A percentile compares a stretch with the other conserved stretches of the same genome.
phyloP scores from a whole-genome alignment of 2,113 vertebrate species.

The Bostrychus sinensis region DNA sequence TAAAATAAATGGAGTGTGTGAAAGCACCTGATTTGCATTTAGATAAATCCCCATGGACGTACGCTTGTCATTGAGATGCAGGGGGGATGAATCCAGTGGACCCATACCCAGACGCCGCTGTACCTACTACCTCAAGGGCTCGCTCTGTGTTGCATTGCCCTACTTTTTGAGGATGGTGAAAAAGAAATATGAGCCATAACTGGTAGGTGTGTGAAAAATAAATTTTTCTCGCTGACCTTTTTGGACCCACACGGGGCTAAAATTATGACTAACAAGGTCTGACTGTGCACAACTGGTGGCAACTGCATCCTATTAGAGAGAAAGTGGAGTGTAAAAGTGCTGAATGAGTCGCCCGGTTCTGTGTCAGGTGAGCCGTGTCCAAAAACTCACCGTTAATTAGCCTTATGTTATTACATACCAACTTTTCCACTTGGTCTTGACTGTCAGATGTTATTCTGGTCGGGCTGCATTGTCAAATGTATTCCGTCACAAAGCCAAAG shows the following conservation, averaged over 20 bases:
- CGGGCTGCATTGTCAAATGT: slow-evolving; percentile 21
- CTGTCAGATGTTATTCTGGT: slow-evolving; percentile 22
- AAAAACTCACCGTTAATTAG: slow-evolving; percentile 33
- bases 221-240: slow-evolving; percentile 43
- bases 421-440: slow-evolving; percentile 3
- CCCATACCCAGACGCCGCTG: slow-evolving; percentile 31
- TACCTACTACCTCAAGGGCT: slow-evolving; percentile 45
- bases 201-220: slow-evolving; percentile 40
- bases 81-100: slow-evolving; percentile 43
- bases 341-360: slow-evolving; percentile 19
- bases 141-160: slow-evolving; percentile 43
- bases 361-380: slow-evolving; percentile 13
- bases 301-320: slow-evolving; percentile 28
- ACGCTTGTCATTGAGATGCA: slow-evolving; percentile 69
- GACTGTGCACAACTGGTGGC: slow-evolving; percentile 24
- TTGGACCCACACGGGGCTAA: slow-evolving; percentile 19
- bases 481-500: background rate
- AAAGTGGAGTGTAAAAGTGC: slow-evolving; percentile 14
- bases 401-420: slow-evolving; percentile 28
- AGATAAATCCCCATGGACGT: slow-evolving; percentile 73
- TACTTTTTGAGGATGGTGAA: slow-evolving; percentile 47
- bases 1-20: slow-evolving; percentile 64
- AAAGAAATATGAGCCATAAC: slow-evolving; percentile 44
- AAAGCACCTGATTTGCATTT: slow-evolving; percentile 74
- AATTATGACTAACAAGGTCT: slow-evolving; percentile 51